Conservation (phyloP, 2,888 invertebrate genomes). For the Drosophila macrothrix region DNA sequence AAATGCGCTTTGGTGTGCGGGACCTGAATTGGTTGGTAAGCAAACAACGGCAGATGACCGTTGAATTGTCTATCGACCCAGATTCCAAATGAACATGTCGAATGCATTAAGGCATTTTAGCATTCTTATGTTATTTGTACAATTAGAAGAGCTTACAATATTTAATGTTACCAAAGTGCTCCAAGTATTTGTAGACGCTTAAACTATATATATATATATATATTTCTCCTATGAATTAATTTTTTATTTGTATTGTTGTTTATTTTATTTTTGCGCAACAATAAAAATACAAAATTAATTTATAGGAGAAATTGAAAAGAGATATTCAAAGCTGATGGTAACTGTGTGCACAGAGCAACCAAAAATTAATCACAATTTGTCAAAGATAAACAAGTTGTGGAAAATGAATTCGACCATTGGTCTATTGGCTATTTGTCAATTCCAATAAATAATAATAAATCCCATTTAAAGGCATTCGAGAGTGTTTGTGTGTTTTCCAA, state of each 20-base stretch:
- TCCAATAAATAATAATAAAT: neutral
- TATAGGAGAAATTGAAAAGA: neutral
- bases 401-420: neutral
- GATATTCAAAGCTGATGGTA: neutral
- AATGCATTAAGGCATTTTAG: neutral
- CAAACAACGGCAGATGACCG: conserved; percentile 15
- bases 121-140: neutral
- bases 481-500: neutral
- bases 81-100: neutral
- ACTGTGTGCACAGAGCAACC: neutral
- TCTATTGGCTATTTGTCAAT: neutral
- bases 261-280: neutral
- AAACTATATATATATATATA: neutral
- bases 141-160: neutral
- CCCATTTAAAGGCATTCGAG: neutral
- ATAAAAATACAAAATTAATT: neutral
- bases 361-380: neutral
- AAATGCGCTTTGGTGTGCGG: conserved; percentile 7
- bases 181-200: neutral
- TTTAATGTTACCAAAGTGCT: neutral
- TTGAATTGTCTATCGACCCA: conserved; percentile 22
- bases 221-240: no score
- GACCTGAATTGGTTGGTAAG: conserved; percentile 12
- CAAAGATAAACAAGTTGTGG: neutral
- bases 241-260: no score